Evolutionary conservation across 2,888 invertebrate genomes (phyloP), one percentile per base, ranked within the genome.

Genomic region (Calliphora vomitoria): DNA sequence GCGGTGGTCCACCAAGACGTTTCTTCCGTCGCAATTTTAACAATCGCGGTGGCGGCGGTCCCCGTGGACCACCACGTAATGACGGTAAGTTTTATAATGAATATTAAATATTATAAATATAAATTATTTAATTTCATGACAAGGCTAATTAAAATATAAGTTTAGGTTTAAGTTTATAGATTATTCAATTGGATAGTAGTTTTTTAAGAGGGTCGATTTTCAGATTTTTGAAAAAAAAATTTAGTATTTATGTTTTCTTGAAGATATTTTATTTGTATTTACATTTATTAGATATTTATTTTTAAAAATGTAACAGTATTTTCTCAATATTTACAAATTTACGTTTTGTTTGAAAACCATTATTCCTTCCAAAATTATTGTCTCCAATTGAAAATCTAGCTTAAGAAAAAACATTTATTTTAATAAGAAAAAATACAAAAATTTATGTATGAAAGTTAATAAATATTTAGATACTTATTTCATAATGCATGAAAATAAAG

Each of bases 11-110:
- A 88, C 93, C 94, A 88, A 94, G 95, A 91, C 95, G 96, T 91
- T 97, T 96, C 94, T 96, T 96, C 96, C 96, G 96, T 91, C 96
- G 96, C 90, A 96, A 97, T 93, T 96, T 95, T 95, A 90, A 90
- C 85, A 90, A 90, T 86, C 91, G 91, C 75, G 91, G 91, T 44
- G 92, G 93, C 84, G 91, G 90, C 78, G 90, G 90, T 76, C 91
- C 90, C 74, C 91, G 91, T 55, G 93, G 93, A 85, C 92, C 92
- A 76, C 85, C 92, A 76, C 85, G 88, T 69, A 88, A 81, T 81
- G 85, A 86, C 66, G 85, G 85, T 88, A 83, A 80, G 80, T 53
- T 58, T 38, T 66, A 5, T 20, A 25, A 55, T 20, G 20, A 55
- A 20, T 55, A 20, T 64, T 31, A 31, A 25, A 58, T 11, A 8